These are phyloP conservation scores for Sternotherus odoratus DNA, from an alignment of 2,797 vertebrate genomes.

Conservation along the genomic window DNA sequence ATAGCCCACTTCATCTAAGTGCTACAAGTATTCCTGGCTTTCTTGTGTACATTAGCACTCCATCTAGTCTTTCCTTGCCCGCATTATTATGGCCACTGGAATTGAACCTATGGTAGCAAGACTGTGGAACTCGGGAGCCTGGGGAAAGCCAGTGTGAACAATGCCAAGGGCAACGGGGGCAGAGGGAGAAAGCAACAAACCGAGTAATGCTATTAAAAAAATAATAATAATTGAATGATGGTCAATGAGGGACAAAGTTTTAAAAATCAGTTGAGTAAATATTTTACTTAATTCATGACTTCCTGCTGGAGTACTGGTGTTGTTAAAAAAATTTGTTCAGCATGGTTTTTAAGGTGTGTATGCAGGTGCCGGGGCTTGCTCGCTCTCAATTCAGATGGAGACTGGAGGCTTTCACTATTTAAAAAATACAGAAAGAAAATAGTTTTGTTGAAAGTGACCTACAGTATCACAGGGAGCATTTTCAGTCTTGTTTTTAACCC, in stretches of 20 bases:
- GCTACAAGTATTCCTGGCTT: too few relatives aligned
- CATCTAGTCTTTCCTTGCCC: background rate
- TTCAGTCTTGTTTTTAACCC: constrained; percentile 59
- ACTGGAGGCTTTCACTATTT: background rate
- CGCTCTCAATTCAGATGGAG: accelerated
- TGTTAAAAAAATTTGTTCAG: accelerated
- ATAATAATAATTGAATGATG: accelerated
- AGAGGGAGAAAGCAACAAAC: background rate
- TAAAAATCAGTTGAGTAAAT: background rate
- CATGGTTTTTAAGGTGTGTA: background rate
- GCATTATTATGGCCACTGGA: background rate
- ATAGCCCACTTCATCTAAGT: too few relatives aligned
- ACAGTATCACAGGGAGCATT: constrained; percentile 10
- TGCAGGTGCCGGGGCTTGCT: background rate
- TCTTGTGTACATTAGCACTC: background rate
- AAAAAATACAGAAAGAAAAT: background rate
- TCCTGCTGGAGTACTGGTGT: background rate
- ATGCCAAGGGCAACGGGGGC: background rate
- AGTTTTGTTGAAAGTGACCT: constrained; percentile 36
- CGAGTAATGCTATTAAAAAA: accelerated
- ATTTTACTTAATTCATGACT: background rate
- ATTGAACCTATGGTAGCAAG: background rate
- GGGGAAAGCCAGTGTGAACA: background rate
- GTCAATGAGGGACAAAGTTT: background rate
- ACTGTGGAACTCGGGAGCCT: background rate